phyloP scores from a whole-genome alignment of 2,888 invertebrate species.

The Bombylius major region DNA sequence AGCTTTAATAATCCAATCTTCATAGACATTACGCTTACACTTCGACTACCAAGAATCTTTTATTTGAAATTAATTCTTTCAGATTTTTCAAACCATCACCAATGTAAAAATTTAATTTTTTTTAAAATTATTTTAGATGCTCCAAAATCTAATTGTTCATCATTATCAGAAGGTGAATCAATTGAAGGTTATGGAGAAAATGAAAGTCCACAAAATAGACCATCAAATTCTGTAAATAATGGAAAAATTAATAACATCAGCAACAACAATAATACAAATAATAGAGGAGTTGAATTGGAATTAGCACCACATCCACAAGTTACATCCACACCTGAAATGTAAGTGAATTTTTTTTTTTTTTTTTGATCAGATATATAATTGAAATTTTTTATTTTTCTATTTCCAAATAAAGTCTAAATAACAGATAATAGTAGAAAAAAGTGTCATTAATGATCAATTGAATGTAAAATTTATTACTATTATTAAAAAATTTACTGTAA shows the following conservation, averaged over 20 bases:
- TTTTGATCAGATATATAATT: not conserved
- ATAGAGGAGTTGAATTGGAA: conserved; percentile 32
- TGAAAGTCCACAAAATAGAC: conserved; percentile 27
- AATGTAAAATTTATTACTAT: too few species aligned
- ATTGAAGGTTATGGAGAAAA: conserved; percentile 68
- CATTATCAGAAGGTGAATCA: conserved; percentile 65
- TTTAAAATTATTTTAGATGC: conserved; percentile 21
- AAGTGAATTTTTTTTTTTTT: conserved; percentile 1
- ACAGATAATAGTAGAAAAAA: too few species aligned
- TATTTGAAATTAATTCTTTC: too few species aligned
- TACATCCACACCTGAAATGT: conserved; percentile 25
- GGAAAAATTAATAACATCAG: not conserved
- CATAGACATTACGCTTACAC: too few species aligned
- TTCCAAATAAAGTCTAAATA: too few species aligned
- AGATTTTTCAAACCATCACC: too few species aligned
- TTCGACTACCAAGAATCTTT: too few species aligned
- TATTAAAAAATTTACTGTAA: too few species aligned
- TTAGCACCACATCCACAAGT: conserved; percentile 29
- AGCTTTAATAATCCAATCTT: too few species aligned
- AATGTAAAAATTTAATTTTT: too few species aligned
- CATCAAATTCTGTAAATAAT: conserved; percentile 5
- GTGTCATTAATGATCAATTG: too few species aligned
- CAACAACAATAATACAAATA: conserved; percentile 19
- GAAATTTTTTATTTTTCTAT: not conserved
- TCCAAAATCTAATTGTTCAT: conserved; percentile 38